These are phyloP conservation scores for Australoheros scitulus DNA, from an alignment of 2,113 vertebrate genomes.

Conservation along the genomic window DNA sequence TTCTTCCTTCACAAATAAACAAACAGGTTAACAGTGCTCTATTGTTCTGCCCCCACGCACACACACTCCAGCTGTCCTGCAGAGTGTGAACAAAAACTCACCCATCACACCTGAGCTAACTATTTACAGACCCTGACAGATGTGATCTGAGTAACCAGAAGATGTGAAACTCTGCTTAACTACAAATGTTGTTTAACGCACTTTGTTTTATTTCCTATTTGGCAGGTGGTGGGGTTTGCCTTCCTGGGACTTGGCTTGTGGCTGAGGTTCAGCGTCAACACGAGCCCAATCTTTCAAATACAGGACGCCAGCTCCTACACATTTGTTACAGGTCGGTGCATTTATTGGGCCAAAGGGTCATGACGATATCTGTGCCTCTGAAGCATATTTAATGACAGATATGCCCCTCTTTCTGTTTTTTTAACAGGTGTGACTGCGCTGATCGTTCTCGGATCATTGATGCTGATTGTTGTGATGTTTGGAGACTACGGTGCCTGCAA, in stretches of 20 bases:
- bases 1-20: no score
- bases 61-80: neutral
- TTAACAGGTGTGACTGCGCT: slow-evolving; percentile 64
- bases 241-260: slow-evolving; percentile 65
- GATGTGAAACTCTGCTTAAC: neutral
- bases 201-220: neutral
- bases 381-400: neutral
- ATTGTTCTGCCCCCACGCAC: no score
- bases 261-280: slow-evolving; percentile 56
- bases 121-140: neutral
- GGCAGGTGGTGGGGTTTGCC: slow-evolving; percentile 56
- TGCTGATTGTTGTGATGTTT: slow-evolving; percentile 65
- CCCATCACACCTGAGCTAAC: neutral
- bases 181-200: neutral
- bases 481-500: slow-evolving; percentile 71
- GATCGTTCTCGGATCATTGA: slow-evolving; percentile 53
- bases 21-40: no score
- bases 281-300: slow-evolving; percentile 52
- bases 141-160: neutral
- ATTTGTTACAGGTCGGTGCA: slow-evolving; percentile 64
- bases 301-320: slow-evolving; percentile 35
- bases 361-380: fast-evolving
- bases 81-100: neutral
- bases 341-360: fast-evolving
- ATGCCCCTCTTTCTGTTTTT: neutral